Evolutionary conservation across 2,797 vertebrate genomes (phyloP).

Genomic region (Vultur gryphus): DNA sequence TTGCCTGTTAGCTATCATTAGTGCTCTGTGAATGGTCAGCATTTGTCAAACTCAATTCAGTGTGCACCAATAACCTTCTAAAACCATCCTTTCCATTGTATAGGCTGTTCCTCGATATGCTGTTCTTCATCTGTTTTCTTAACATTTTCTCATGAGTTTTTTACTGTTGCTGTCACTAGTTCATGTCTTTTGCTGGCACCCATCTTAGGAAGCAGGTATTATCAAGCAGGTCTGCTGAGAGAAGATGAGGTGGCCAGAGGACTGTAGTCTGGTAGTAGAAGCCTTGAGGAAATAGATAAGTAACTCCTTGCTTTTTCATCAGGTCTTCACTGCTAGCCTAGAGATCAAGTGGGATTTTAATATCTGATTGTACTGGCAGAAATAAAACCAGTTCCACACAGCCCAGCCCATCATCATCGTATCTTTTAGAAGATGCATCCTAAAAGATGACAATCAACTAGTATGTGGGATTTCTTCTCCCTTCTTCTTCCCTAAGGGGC

Average conservation of each 20-base stretch:
- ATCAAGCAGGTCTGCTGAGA: not conserved
- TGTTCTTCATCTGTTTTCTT: not conserved
- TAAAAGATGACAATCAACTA: not conserved
- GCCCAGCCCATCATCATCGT: not conserved
- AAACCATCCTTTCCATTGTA: not conserved
- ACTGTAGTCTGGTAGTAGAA: not conserved
- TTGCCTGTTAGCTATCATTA: not conserved
- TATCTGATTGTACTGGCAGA: not conserved
- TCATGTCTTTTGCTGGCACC: not conserved
- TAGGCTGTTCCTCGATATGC: not conserved
- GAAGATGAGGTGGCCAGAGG: not conserved
- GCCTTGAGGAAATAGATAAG: not conserved
- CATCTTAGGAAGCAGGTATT: not conserved
- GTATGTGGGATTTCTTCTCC: not conserved
- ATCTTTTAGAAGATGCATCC: not conserved
- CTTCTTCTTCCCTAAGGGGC: not conserved
- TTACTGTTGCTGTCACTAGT: not conserved
- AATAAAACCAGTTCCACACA: not conserved
- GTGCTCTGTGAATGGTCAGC: not conserved
- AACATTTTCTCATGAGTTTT: not conserved
- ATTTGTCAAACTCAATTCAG: not conserved
- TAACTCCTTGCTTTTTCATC: not conserved
- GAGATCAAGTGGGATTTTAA: not conserved
- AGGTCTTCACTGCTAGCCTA: not conserved
- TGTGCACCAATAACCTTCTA: not conserved